A percentile compares a stretch with the other conserved stretches of the same genome.
Evolutionary conservation across 2,113 vertebrate genomes (phyloP).

Genomic region (Ciconia boyciana): DNA sequence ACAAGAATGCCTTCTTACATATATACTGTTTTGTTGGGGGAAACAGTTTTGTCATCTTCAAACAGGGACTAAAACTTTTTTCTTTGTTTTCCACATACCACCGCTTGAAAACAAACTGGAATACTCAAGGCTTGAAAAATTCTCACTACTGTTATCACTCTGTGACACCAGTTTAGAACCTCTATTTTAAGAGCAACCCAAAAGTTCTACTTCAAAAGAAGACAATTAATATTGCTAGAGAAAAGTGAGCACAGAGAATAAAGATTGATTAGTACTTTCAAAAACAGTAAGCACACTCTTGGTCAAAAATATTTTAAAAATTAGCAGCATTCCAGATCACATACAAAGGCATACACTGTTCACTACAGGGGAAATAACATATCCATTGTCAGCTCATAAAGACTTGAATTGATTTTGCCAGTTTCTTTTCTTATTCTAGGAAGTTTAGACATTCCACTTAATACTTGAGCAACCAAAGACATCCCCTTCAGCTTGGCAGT

Average conservation of each 20-base stretch:
- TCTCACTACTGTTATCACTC: neutral
- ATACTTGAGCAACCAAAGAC: neutral
- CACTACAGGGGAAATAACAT: neutral
- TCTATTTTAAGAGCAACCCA: neutral
- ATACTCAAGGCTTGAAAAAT: neutral
- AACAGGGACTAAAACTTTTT: neutral
- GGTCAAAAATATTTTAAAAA: conserved; percentile 3
- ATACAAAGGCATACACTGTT: neutral
- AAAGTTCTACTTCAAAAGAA: neutral
- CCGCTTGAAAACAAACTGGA: neutral
- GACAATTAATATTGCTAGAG: neutral
- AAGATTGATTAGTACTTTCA: neutral
- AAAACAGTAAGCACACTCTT: neutral
- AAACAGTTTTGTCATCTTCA: neutral
- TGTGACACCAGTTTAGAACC: neutral
- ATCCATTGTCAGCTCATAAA: neutral
- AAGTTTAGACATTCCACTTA: neutral
- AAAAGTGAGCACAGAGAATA: neutral
- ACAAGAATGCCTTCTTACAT: neutral
- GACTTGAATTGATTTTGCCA: neutral
- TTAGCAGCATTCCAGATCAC: neutral
- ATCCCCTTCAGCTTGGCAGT: neutral
- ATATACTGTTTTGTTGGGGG: neutral
- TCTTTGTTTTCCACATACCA: neutral
- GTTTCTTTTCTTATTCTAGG: neutral